Conservation (phyloP, 1,140 invertebrate genomes). For the Kradibia gibbosae region DNA sequence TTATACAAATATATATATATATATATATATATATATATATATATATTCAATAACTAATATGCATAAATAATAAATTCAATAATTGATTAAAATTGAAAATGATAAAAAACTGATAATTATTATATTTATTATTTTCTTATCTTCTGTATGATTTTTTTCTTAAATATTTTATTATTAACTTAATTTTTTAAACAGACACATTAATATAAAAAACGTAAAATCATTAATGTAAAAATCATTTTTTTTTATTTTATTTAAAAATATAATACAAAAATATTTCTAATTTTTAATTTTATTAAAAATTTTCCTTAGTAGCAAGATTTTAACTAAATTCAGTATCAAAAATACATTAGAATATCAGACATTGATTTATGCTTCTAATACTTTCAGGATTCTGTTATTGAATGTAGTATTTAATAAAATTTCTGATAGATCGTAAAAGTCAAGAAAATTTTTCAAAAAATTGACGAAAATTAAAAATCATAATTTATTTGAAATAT, state of each 20-base stretch:
- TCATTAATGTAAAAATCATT: neutral
- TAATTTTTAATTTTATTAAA: too few species aligned
- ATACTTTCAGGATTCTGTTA: neutral
- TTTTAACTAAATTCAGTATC: neutral
- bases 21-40: too few species aligned
- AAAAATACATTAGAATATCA: neutral
- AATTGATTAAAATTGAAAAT: neutral
- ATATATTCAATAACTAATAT: too few species aligned
- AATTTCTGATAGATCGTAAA: neutral
- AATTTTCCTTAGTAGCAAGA: too few species aligned
- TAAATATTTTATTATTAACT: too few species aligned
- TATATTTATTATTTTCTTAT: neutral
- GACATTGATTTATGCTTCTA: slow-evolving; percentile 4
- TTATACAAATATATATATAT: too few species aligned
- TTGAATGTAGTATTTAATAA: slow-evolving; percentile 3
- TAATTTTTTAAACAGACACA: too few species aligned
- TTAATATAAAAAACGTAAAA: neutral
- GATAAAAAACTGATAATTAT: neutral
- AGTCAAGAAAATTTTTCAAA: neutral
- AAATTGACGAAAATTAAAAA: slow-evolving; percentile 1
- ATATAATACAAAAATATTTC: neutral
- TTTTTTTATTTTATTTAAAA: too few species aligned
- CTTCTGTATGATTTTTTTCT: too few species aligned
- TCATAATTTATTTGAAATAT: neutral
- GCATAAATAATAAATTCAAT: too few species aligned